phyloP scores from a whole-genome alignment of 2,888 invertebrate species.

The Mactromeris polynyma region DNA sequence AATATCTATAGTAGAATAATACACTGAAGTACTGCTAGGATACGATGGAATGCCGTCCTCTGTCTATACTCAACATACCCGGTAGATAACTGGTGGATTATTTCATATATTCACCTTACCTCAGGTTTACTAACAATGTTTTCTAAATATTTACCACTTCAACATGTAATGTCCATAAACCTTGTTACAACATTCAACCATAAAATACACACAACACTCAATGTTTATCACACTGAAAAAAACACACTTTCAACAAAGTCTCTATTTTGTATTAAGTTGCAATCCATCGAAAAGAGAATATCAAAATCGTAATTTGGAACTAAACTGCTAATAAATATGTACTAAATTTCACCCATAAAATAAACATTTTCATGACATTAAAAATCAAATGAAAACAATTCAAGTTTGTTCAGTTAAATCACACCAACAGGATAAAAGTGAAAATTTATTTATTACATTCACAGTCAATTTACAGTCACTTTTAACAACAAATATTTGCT shows the following conservation, averaged over 20 bases:
- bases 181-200: not conserved
- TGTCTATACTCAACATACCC: not conserved
- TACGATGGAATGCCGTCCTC: not conserved
- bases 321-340: not conserved
- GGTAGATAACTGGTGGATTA: not conserved
- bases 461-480: not conserved
- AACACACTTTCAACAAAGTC: slow-evolving; percentile 4
- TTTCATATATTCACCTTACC: not conserved
- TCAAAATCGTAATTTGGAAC: not conserved
- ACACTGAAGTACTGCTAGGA: not conserved
- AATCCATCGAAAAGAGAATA: not conserved
- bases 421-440: not conserved
- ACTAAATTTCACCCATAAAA: not conserved
- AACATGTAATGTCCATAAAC: not conserved
- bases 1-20: not conserved
- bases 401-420: not conserved
- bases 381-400: not conserved
- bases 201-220: not conserved
- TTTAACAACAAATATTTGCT: no score
- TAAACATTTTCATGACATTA: not conserved
- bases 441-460: not conserved
- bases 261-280: not conserved
- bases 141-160: not conserved
- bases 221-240: not conserved
- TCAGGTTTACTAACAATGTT: not conserved